A percentile compares a stretch with the other conserved stretches of the same genome.
Evolutionary conservation across 2,797 vertebrate genomes (phyloP).

Genomic region (Furcifer pardalis): DNA sequence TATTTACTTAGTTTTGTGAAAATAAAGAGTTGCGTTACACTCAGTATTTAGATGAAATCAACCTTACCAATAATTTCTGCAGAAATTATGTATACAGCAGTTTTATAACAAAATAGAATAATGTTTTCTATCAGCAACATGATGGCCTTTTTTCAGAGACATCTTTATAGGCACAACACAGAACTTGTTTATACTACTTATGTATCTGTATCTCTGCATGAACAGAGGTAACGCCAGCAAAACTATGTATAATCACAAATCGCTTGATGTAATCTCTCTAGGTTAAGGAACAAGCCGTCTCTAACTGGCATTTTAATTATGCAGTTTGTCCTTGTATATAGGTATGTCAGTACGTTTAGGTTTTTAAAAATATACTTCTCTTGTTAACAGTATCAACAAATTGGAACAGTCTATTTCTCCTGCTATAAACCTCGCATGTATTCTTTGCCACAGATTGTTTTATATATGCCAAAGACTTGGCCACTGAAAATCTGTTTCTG

Average conservation of each 20-base stretch:
- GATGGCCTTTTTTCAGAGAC: background rate
- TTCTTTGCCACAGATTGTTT: background rate
- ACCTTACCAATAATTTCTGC: background rate
- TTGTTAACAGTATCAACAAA: constrained; percentile 22
- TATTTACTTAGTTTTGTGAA: background rate
- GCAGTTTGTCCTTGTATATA: background rate
- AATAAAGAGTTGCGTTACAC: background rate
- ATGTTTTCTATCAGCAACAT: constrained; percentile 32
- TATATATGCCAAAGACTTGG: background rate
- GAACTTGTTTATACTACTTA: constrained; percentile 19
- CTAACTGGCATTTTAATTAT: background rate
- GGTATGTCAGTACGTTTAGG: too few relatives aligned
- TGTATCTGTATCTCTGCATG: constrained; percentile 4
- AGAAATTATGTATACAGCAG: constrained; percentile 9
- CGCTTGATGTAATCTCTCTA: constrained; percentile 3
- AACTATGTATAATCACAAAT: background rate
- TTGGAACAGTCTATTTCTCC: background rate
- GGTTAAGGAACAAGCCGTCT: constrained; percentile 3
- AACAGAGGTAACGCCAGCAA: background rate
- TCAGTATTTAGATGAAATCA: background rate
- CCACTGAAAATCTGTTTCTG: background rate
- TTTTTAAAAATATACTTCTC: background rate
- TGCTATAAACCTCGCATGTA: background rate
- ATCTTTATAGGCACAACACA: constrained; percentile 28
- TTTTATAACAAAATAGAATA: constrained; percentile 13